Evolutionary conservation across 1,140 invertebrate genomes (phyloP), one percentile per base, ranked within the genome.

Genomic region (Aleiodes sp.): DNA sequence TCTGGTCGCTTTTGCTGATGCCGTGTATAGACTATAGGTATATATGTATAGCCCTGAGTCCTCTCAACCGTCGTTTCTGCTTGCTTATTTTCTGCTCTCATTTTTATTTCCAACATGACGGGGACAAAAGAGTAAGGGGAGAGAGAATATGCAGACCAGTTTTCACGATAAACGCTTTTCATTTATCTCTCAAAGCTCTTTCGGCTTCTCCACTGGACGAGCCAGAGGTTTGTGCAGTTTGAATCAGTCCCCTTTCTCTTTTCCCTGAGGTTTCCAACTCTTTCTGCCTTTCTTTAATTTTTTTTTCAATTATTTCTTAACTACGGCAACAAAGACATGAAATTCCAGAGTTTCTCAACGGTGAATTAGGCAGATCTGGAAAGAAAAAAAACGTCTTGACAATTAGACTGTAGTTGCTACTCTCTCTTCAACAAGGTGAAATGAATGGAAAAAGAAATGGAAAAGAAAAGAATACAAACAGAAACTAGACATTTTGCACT

Each of bases 91-190:
- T 52, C 1, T 12, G 4, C 10, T 35, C 46, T 24, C 46, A 21
- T 52, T 52, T 52, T 52, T 52, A 52, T 52, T 16, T 19, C 14
- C 46, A 52, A 52, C 46, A 52, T 52, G 46, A 52, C 46, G 21
- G 21, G 46, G 26, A n/a, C n/a, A 52, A 52, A 21, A 2, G 14
- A 24, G 46, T 52, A 9, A 16, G 46, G 7, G 3, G 41, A 14
- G 8, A 19, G 39, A 19, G 41, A 46, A 3, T 16, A 21, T 12
- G 26, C 46, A 52, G 19, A 6, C 31, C 46, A 52, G 46, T 52
- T 52, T 52, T 52, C 46, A 52, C 46, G 46, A 52, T 52, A 52
- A 52, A 52, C 21, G 46, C 26, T 64, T 64, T 64, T 39, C 62
- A 64, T 64, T 41, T 64, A 64, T 63, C 61, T 33, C 33, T 21